These are phyloP conservation scores for Bolinopsis microptera DNA, from an alignment of 37 sponge, comb jelly and placozoan genomes.

Conservation along the genomic window DNA sequence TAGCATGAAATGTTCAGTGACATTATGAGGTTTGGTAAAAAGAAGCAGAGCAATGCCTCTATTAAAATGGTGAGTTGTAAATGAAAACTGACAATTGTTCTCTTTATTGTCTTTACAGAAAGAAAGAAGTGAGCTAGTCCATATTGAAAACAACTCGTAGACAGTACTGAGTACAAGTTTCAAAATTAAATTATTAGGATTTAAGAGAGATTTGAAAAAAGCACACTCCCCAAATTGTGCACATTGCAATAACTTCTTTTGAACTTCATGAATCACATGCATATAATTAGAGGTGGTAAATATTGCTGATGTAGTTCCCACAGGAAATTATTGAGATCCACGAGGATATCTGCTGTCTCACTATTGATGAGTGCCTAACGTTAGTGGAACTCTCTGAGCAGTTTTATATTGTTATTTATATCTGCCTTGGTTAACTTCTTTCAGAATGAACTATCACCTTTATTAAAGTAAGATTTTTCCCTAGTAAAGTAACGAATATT, in stretches of 20 bases:
- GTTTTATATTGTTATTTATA: background rate
- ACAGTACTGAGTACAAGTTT: no score
- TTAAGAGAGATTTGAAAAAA: no score
- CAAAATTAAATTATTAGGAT: no score
- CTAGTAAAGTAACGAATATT: background rate
- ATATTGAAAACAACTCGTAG: no score
- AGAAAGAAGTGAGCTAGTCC: no score
- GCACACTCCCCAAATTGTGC: no score
- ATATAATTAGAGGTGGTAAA: no score
- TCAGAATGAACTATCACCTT: background rate
- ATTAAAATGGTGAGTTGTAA: background rate
- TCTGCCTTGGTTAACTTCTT: background rate
- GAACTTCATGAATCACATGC: no score
- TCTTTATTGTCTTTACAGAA: no score
- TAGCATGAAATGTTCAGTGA: no score
- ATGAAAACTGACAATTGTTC: background rate
- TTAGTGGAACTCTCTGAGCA: background rate
- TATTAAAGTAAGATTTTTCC: no score
- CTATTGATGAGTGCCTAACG: background rate
- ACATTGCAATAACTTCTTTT: no score
- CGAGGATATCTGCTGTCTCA: background rate
- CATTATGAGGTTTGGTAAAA: slow-evolving; percentile 12
- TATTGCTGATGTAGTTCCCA: background rate
- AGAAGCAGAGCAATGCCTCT: background rate
- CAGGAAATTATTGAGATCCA: slow-evolving; percentile 13